phyloP scores from a whole-genome alignment of 2,888 invertebrate species.

The Vandiemenella viatica region DNA sequence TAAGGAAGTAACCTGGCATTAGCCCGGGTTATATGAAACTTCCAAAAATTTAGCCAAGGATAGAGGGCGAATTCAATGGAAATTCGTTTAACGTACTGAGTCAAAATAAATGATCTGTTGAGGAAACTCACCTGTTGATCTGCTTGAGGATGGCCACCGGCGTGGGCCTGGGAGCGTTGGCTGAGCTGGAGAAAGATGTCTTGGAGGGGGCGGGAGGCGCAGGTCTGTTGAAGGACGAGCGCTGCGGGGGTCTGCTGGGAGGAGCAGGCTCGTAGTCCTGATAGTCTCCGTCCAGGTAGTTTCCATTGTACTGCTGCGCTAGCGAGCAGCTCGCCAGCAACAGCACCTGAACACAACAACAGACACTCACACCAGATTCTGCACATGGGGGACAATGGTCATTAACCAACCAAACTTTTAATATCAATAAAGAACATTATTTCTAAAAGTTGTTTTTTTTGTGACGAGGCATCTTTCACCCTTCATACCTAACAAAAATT shows the following conservation, averaged over 20 bases:
- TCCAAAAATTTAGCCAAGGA: too few species aligned
- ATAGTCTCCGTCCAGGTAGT: conserved; percentile 27
- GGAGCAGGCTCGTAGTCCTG: conserved; percentile 27
- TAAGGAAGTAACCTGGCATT: too few species aligned
- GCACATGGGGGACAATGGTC: too few species aligned
- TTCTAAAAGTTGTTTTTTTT: too few species aligned
- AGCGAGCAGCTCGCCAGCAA: conserved; percentile 32
- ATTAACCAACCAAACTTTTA: too few species aligned
- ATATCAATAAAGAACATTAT: too few species aligned
- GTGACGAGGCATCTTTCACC: too few species aligned
- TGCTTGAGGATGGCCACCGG: conserved; percentile 72
- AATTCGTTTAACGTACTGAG: background rate
- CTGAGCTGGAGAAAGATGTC: conserved; percentile 1
- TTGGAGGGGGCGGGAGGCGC: conserved; percentile 5
- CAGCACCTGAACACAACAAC: too few species aligned
- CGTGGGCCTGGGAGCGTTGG: conserved; percentile 36
- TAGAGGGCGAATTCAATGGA: too few species aligned
- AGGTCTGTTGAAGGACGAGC: conserved; percentile 4
- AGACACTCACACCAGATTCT: too few species aligned
- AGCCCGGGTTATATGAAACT: too few species aligned
- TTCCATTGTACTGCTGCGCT: conserved; percentile 23
- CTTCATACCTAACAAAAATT: too few species aligned
- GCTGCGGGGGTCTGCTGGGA: conserved; percentile 13
- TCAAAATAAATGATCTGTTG: background rate
- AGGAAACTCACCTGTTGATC: conserved; percentile 51